A percentile compares a stretch with the other conserved stretches of the same genome.
These are phyloP conservation scores for Morelia viridis DNA, from an alignment of 2,797 vertebrate species.

Conservation along the genomic window DNA sequence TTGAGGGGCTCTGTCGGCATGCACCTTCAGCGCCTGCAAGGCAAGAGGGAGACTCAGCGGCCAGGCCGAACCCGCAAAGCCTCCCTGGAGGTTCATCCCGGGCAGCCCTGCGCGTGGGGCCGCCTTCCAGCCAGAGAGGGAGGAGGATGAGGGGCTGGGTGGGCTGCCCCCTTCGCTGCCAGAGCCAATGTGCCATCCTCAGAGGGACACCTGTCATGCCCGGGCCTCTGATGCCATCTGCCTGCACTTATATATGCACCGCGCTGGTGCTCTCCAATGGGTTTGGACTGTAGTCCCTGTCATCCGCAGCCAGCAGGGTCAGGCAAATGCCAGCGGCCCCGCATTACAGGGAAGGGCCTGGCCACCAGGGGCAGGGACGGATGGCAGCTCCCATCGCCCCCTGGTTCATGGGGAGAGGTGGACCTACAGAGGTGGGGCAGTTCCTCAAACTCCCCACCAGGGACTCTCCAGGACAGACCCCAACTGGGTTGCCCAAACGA, in stretches of 20 bases:
- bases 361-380: neutral
- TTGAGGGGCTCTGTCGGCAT: slow-evolving; percentile 82
- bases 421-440: too few relatives aligned
- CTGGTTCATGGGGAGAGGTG: neutral
- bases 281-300: neutral
- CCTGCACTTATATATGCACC: too few relatives aligned
- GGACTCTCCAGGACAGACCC: neutral
- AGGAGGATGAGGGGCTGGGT: too few relatives aligned
- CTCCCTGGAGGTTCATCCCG: too few relatives aligned
- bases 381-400: neutral
- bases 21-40: slow-evolving; percentile 81
- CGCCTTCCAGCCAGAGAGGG: neutral
- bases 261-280: neutral
- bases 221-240: neutral
- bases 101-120: too few relatives aligned
- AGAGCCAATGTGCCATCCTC: neutral
- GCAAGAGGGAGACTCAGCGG: neutral
- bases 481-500: neutral
- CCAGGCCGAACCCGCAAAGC: neutral
- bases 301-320: neutral
- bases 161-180: neutral
- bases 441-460: too few relatives aligned
- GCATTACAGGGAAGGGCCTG: neutral
- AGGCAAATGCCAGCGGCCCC: neutral
- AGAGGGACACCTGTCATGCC: neutral